These are phyloP conservation scores for Eretmochelys imbricata DNA, from an alignment of 2,113 vertebrate species.

Conservation along the genomic window DNA sequence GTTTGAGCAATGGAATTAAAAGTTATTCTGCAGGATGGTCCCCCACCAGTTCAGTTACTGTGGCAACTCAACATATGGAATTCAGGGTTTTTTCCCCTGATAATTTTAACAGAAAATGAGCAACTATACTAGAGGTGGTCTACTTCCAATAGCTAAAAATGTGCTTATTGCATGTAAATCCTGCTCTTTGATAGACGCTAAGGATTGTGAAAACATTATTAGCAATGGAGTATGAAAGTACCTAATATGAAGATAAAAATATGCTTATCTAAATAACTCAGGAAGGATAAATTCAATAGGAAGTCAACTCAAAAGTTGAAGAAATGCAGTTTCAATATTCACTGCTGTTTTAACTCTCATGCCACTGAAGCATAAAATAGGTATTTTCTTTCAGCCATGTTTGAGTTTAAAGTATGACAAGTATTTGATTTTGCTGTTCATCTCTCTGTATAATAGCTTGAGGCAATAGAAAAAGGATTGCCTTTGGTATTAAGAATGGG, in stretches of 20 bases:
- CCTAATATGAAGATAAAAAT: background rate
- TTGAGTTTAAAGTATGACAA: background rate
- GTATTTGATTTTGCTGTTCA: conserved; percentile 8
- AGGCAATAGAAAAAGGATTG: background rate
- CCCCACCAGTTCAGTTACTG: background rate
- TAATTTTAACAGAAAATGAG: background rate
- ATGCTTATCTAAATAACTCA: background rate
- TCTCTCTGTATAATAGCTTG: background rate
- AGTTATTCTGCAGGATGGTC: background rate
- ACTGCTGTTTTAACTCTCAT: background rate
- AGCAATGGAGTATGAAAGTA: background rate
- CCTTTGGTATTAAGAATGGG: background rate
- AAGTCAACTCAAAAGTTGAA: conserved; percentile 13
- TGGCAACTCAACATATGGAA: background rate
- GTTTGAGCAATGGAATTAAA: background rate
- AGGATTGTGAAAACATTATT: background rate
- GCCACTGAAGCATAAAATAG: background rate
- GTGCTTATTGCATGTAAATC: background rate
- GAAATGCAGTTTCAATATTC: background rate
- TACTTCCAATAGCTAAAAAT: background rate
- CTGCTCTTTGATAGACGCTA: background rate
- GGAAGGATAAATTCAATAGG: background rate
- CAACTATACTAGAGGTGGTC: background rate
- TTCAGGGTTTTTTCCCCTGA: background rate
- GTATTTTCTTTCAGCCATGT: background rate